A percentile compares a stretch with the other conserved stretches of the same genome.
Conservation (phyloP, 2,113 vertebrate genomes). For the Oceanodroma tethys region DNA sequence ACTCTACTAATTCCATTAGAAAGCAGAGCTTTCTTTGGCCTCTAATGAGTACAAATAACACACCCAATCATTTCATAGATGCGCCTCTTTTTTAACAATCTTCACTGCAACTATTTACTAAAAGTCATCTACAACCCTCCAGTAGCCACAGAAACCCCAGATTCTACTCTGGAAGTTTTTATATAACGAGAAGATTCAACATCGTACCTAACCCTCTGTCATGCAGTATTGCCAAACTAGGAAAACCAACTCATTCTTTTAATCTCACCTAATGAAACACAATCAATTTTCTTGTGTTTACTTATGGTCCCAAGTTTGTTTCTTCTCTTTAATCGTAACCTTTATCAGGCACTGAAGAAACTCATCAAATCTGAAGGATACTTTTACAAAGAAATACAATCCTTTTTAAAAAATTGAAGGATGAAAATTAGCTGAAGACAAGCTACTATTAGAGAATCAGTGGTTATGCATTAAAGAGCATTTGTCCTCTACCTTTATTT, state of each 20-base stretch:
- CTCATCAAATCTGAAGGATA: background rate
- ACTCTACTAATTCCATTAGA: background rate
- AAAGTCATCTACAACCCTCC: background rate
- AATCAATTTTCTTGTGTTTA: background rate
- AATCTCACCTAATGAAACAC: background rate
- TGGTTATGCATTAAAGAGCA: background rate
- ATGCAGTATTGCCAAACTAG: background rate
- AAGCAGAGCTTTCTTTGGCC: background rate
- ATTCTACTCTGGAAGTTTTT: background rate
- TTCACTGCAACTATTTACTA: background rate
- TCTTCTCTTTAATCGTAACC: background rate
- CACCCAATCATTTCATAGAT: accelerated
- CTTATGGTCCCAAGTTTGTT: background rate
- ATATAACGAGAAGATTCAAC: background rate
- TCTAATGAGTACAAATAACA: background rate
- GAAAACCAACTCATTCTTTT: background rate
- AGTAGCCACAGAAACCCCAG: background rate
- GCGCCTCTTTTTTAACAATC: background rate
- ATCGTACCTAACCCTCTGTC: background rate
- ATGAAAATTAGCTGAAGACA: background rate
- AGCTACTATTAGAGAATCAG: background rate
- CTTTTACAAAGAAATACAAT: background rate
- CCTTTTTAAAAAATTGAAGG: background rate
- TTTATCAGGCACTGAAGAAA: background rate
- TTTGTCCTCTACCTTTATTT: slow-evolving; percentile 25